Base-by-base conservation (phyloP, 2,113 vertebrate species). In the Fulica atra region DNA sequence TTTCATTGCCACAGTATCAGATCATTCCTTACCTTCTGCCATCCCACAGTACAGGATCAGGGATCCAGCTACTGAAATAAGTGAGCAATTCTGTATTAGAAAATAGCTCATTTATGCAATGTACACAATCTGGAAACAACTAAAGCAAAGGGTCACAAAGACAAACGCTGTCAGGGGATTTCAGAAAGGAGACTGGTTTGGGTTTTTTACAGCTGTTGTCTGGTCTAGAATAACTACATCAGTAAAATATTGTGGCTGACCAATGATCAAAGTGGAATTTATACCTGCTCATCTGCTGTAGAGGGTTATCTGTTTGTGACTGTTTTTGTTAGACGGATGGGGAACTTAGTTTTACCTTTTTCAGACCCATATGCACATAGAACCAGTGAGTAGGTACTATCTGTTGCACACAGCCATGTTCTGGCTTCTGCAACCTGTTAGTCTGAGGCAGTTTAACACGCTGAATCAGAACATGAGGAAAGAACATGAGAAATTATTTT, bases 61-160 rank as follows among this genome's bases (percentile, higher is more conserved):
- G 59, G 54, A 94, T 65, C 76, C 36, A 63, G 44, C 86, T 59
- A 44, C 31, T 83, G 53, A 97, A 94, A 93, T 92, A 93, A 38
- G 38, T 53, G 73, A 92, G 61, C 7, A 95, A 79, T 76, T 95
- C 78, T 77, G 2, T 95, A 66, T 92, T 82, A 87, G 53, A 72
- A 96, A 95, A 88, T 16, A 86, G 33, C 28, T 91, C 72, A 24
- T 94, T 38, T 97, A 38, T 61, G 57, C 6, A 63, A 51, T 44
- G 68, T 28, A 81, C 48, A 33, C 13, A 64, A n/a, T 28, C 36
- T 82, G 8, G 26, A 78, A 91, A 82, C 88, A 63, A 56, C 38
- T 48, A 57, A 92, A 84, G 63, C 10, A 84, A 86, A 90, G 86
- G 31, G 38, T 94, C 76, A 81, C 1, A 8, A 44, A 74, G 61